A percentile compares a stretch with the other conserved stretches of the same genome.
Evolutionary conservation across 1,140 invertebrate species (phyloP).

Genomic region (Nymphalis io): DNA sequence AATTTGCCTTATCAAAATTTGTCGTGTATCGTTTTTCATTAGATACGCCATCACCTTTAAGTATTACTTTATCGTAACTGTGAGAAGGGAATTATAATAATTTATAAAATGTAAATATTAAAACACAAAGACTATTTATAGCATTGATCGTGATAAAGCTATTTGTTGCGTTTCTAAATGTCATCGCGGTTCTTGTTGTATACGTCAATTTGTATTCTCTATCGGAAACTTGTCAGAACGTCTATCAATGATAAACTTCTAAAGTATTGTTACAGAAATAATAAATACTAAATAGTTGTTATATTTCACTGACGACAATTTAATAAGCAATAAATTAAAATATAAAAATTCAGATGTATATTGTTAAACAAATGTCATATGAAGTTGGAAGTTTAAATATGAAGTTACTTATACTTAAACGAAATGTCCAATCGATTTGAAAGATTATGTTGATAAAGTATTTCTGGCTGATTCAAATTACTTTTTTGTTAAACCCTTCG

Average conservation of each 20-base stretch:
- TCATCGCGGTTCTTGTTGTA: conserved; percentile 24
- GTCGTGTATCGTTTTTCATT: not conserved
- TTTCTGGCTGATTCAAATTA: too few relatives aligned
- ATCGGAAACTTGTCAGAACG: conserved; percentile 20
- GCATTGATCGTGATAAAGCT: conserved; percentile 7
- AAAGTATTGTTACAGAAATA: conserved; percentile 1
- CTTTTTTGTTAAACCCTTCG: too few relatives aligned
- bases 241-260: conserved; percentile 17
- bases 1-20: not conserved
- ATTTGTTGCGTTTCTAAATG: conserved; percentile 26
- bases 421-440: too few relatives aligned
- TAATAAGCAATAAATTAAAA: too few relatives aligned
- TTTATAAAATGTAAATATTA: conserved; percentile 4
- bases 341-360: too few relatives aligned
- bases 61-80: not conserved
- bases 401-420: too few relatives aligned
- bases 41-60: not conserved
- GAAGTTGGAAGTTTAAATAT: too few relatives aligned
- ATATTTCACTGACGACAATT: not conserved
- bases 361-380: too few relatives aligned
- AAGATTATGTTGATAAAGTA: too few relatives aligned
- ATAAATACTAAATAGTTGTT: not conserved
- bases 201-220: conserved; percentile 28
- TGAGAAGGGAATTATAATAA: not conserved
- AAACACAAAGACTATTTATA: not conserved